Evolutionary conservation across 2,888 invertebrate species (phyloP), one percentile per base, ranked within the genome.

Genomic region (Dolichomitus sp.): DNA sequence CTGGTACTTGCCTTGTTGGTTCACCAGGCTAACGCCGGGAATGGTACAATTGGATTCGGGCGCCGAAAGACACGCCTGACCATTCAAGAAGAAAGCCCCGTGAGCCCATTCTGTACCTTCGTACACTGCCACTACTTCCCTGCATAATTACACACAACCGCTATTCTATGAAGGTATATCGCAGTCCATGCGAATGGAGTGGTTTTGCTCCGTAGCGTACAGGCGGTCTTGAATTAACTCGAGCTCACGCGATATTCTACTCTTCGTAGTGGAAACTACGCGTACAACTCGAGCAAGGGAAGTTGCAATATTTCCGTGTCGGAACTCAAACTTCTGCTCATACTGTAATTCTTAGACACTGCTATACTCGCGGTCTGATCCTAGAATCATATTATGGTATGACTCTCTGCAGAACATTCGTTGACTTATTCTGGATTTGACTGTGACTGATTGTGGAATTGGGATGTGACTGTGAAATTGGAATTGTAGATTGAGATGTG

Each of bases 241-340:
- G 75, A 45, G 59, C 59, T 68, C 88, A 87, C 87, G 89, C 87
- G 87, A 90, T 88, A 85, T 85, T 87, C 80, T 33, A 84, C 83
- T 82, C 73, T 73, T 82, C 81, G 74, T 50, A 72, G 59, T 59
- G 30, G 57, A 50, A 70, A 48, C 19, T 23, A 50, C 7, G 14
- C 19, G 50, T 19, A 50, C n/a, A 19, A 50, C 17, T 19, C 52
- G 52, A 52, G 3, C 45, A n/a, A 45, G 45, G 12, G n/a, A 37
- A 37, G 2, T 37, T 2, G 37, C 37, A 9, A 37, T 37, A 37
- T 9, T 1, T 2, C 37, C 9, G 9, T 9, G 37, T 37, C 37
- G 37, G 37, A 37, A 37, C 9, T 37, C 4, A 33, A 33, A 33
- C 33, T 4, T 33, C 9, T 9, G 9, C 37, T 37, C 7, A 37